Evolutionary conservation across 30 jellyfish, hydroid and myxozoan species (phyloP), one percentile per base, ranked within the genome.

Genomic region (Cassiopea xamachana): DNA sequence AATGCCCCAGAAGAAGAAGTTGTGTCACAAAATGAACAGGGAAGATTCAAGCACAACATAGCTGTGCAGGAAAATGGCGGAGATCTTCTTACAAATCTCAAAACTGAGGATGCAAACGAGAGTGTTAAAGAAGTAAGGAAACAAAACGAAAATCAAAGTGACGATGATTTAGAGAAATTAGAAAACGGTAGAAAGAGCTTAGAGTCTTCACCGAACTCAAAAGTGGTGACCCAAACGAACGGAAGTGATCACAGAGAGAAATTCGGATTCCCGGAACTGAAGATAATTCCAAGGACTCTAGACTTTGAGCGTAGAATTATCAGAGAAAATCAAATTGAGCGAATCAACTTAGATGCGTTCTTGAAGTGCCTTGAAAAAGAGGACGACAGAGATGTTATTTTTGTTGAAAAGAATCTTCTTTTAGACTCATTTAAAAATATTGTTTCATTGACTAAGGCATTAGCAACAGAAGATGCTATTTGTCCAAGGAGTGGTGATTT

Each of bases 341-440:
- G 88, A 39, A 49, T 88, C 27, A 88, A 47, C 68, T 86, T 88
- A 12, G 95, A 88, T 7, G 90, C 71, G 7, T 88, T 88, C 71
- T 74, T 88, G 47, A 55, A 75, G 12, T 49, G 48, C 48, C 58
- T 88, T 46, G 81, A 70, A 50, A 64, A 44, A 46, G 95, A 88
- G 71, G 79, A 88, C 8, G 87, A 88, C 61, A 73, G 88, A 1
- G 90, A 88, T 45, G 82, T 77, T 49, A 73, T 88, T 64, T 88
- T 45, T 59, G 87, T 88, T 8, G 95, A 88, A 46, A 88, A 88
- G 69, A 90, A 88, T 27, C 75, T 79, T 39, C 85, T 88, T 71
- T n/a, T 79, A 1, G 82, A 69, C 1, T 48, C 88, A 43, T 62
- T 88, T 46, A 79, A 69, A 39, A 88, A 88, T 69, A 48, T 88